Evolutionary conservation across 1,140 invertebrate genomes (phyloP), one percentile per base, ranked within the genome.

Genomic region (Lasioglossum baleicum): DNA sequence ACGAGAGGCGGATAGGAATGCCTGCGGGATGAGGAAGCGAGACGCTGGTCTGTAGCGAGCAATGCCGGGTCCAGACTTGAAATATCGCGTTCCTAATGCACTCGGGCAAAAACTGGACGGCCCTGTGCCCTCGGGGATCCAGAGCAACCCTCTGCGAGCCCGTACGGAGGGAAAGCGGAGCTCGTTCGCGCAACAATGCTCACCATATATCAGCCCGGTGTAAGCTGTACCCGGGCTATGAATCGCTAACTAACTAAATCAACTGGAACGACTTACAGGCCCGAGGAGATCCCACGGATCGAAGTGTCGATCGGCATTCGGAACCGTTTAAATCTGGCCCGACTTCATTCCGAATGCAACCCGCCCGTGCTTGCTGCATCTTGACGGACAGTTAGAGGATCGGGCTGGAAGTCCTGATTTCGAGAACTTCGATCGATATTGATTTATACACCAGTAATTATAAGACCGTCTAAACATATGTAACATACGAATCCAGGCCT

Each of bases 161-260:
- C 56, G 56, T 58, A 20, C 17, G 7, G 20, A n/a, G 56, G 7
- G 56, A 58, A n/a, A 58, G 20, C 56, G 20, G 0, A 7, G 20
- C 7, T n/a, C 56, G 56, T n/a, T 6, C 6, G 56, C 56, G 56
- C 56, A 58, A 58, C 56, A 58, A 58, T 58, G 56, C 56, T 58
- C 56, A n/a, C 56, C n/a, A n/a, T 58, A 58, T n/a, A n/a, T n/a
- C 17, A n/a, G 20, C 20, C 17, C 20, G 56, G 20, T 20, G 56
- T 58, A 58, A 58, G 56, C 56, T 58, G 56, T n/a, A 22, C 56
- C 56, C 56, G 56, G 56, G 56, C 17, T 58, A 58, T 58, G 56
- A 58, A 58, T 58, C 56, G 56, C 56, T 58, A 58, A 58, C 56
- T 58, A 58, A 58, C 56, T 58, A 58, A 58, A n/a, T 58, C 56